Base-by-base conservation (phyloP, 1,140 invertebrate species). In the Aradophagus sp. region DNA sequence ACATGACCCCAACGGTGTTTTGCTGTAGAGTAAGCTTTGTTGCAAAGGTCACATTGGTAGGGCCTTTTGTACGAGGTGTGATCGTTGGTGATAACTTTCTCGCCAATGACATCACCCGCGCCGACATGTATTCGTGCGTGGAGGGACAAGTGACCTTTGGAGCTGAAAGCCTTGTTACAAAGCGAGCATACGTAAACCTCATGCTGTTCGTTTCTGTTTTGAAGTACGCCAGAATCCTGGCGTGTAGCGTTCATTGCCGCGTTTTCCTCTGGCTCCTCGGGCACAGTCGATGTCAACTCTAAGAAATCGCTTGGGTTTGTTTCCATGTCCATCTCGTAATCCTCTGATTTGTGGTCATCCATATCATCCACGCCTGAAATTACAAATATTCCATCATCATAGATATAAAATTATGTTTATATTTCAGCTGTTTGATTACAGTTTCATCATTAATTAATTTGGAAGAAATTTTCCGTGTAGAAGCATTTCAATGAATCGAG, bases 1-100 rank as follows among this genome's bases (percentile, higher is more conserved):
- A 88, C 87, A 44, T 88, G 87, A 32, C 86, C 86, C 87, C 87
- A 88, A 19, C 86, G 79, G 70, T 88, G 87, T 70, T 88, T 87
- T 0, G 87, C 85, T 1, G 86, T 86, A 2, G 86, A 86, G 71
- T 87, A 87, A 2, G 86, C 84, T 62, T 87, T 88, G 62, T 84
- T 83, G 69, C 87, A 88, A 5, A 88, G 79, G 71, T 88, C 87
- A 48, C 87, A 88, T 27, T 83, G 83, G 47, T 86, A 87, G 7
- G 86, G 84, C 61, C 86, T 86, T 67, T 85, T 84, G 52, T 84
- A 86, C 0, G 84, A 86, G 5, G 84, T 85, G 50, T 85, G 83
- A 53, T 85, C 84, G 36, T 85, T 84, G 7, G 84, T 86, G 53
- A 86, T 82, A 32, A 86, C 84, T 63, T 84, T 84, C 34, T 85